Evolutionary conservation across 2,888 invertebrate genomes (phyloP).

Genomic region (Silvanus unidentatus): DNA sequence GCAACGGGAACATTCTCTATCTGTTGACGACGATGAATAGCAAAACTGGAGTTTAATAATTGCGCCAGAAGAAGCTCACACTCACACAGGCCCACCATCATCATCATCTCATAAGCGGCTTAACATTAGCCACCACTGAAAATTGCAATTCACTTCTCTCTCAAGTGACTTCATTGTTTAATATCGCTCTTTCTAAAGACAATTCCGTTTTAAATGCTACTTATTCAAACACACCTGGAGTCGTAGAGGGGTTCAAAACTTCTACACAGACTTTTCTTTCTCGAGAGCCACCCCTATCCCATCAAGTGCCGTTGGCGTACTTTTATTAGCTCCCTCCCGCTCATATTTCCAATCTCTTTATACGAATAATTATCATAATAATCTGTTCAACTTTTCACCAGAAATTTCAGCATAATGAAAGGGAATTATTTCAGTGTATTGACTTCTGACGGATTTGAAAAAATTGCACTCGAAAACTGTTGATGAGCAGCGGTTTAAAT

Average conservation of each 20-base stretch:
- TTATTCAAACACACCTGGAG: constrained; percentile 31
- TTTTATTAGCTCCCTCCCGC: no score
- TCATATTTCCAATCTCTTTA: no score
- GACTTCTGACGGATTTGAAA: no score
- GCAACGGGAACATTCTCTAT: constrained; percentile 2
- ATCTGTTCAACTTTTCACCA: no score
- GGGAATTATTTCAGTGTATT: no score
- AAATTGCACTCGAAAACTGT: no score
- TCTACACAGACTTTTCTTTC: not conserved
- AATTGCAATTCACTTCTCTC: constrained; percentile 40
- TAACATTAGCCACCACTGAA: constrained; percentile 34
- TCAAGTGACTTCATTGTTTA: constrained; percentile 41
- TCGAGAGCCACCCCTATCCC: no score
- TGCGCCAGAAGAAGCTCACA: constrained; percentile 24
- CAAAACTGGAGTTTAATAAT: constrained; percentile 4
- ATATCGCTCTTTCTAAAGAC: constrained; percentile 35
- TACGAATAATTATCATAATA: no score
- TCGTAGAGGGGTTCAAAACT: constrained; percentile 3
- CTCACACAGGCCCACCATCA: constrained; percentile 26
- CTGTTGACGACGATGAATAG: not conserved
- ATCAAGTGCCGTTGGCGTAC: no score
- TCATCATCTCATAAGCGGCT: constrained; percentile 34
- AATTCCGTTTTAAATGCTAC: constrained; percentile 34
- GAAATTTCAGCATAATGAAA: no score
- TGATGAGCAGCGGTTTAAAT: no score